Conservation (phyloP, 2,888 invertebrate species). For the Diplazon laetatorius region DNA sequence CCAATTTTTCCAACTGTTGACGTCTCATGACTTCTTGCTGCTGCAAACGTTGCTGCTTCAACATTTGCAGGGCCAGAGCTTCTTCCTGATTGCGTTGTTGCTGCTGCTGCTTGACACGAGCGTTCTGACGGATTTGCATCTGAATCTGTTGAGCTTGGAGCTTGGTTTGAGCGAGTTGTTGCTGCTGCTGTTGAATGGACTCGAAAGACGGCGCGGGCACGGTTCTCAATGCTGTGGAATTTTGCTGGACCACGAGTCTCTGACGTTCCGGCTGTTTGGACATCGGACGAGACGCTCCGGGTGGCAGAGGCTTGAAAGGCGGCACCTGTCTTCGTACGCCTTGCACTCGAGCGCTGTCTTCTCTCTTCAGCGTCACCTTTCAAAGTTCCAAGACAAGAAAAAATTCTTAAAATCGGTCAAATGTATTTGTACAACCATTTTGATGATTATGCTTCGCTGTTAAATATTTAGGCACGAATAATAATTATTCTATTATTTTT, state of each 20-base stretch:
- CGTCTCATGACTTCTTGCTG: conserved; percentile 77
- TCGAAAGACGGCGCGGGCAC: conserved; percentile 70
- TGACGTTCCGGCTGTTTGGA: conserved; percentile 87
- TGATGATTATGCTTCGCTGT: too few species aligned
- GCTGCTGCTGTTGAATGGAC: conserved; percentile 71
- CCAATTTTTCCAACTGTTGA: conserved; percentile 72
- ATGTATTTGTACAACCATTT: too few species aligned
- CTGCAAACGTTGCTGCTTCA: conserved; percentile 78
- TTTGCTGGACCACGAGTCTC: conserved; percentile 78
- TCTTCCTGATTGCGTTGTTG: conserved; percentile 77
- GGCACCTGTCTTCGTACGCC: conserved; percentile 84
- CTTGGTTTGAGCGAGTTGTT: conserved; percentile 70
- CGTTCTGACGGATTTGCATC: conserved; percentile 61
- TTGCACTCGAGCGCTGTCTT: conserved; percentile 53
- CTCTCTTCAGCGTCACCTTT: conserved; percentile 52
- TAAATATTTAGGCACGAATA: too few species aligned
- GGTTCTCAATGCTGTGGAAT: conserved; percentile 74
- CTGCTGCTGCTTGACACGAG: conserved; percentile 72
- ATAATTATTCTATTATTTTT: too few species aligned
- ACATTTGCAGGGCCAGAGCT: conserved; percentile 74
- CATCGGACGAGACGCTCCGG: conserved; percentile 83
- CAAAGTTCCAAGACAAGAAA: not conserved
- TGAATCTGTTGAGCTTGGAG: conserved; percentile 72
- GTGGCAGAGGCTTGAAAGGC: conserved; percentile 91
- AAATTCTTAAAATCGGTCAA: not conserved